Conservation (phyloP, 2,888 invertebrate species). For the Campoplex capitator region DNA sequence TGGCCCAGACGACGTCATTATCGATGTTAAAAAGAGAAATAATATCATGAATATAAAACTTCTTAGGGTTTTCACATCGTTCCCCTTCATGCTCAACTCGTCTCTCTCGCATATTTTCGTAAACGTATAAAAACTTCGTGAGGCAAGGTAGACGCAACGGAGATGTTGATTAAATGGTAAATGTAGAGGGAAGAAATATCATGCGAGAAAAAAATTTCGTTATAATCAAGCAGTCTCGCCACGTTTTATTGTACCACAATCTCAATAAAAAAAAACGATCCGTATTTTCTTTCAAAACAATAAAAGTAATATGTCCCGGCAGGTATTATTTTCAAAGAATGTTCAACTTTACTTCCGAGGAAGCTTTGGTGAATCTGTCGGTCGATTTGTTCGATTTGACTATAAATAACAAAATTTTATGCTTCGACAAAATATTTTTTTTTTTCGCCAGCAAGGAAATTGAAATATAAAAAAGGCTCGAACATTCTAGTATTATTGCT, state of each 20-base stretch:
- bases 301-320: background rate
- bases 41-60: slow-evolving; percentile 44
- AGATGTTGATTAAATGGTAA: slow-evolving; percentile 11
- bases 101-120: background rate
- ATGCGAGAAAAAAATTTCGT: background rate
- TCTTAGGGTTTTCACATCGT: background rate
- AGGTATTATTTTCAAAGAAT: background rate
- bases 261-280: background rate
- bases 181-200: background rate
- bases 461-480: background rate
- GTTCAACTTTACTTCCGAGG: background rate
- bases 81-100: background rate
- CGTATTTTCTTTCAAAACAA: background rate
- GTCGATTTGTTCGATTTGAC: background rate
- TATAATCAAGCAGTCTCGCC: background rate
- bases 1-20: slow-evolving; percentile 38
- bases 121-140: background rate
- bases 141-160: background rate
- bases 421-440: background rate
- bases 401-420: background rate
- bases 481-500: background rate
- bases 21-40: slow-evolving; percentile 29
- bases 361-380: background rate
- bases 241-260: background rate
- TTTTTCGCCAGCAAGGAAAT: background rate